phyloP scores from a whole-genome alignment of 2,113 vertebrate species.

The Hydrochoerus hydrochaeris region DNA sequence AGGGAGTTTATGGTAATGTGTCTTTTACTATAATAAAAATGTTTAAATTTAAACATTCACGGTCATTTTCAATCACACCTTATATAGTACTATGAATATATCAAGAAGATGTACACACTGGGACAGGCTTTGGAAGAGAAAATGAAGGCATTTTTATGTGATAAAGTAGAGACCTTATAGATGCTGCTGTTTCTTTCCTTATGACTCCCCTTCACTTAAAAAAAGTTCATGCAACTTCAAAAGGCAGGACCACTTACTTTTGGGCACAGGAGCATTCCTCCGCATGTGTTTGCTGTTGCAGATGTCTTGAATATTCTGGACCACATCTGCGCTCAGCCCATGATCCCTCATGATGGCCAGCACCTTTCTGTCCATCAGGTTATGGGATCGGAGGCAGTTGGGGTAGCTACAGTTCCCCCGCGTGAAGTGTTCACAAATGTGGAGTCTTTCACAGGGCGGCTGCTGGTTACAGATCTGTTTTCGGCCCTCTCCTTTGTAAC shows the following conservation, averaged over 20 bases:
- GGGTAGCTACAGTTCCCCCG: conserved; percentile 68
- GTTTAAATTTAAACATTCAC: neutral
- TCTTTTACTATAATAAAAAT: neutral
- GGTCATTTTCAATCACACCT: neutral
- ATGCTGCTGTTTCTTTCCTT: neutral
- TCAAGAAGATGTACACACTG: neutral
- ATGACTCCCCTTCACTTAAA: neutral
- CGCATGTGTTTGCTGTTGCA: conserved; percentile 67
- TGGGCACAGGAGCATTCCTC: neutral
- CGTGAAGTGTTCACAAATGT: conserved; percentile 78
- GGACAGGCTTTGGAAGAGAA: neutral
- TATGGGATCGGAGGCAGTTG: conserved; percentile 78
- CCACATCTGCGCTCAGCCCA: neutral
- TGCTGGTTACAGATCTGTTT: conserved; percentile 56
- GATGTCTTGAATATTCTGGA: conserved; percentile 79
- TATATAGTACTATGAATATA: neutral
- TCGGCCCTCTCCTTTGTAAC: conserved; percentile 76
- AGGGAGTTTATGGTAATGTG: neutral
- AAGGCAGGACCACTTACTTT: neutral
- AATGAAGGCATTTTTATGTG: neutral
- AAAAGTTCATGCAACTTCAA: neutral
- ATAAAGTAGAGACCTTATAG: neutral
- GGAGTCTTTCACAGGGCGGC: conserved; percentile 40
- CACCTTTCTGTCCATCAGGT: conserved; percentile 76
- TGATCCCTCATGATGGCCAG: conserved; percentile 68